A percentile compares a stretch with the other conserved stretches of the same genome.
Evolutionary conservation across 2,113 vertebrate species (phyloP).

Genomic region (mouse (Mus musculus)): DNA sequence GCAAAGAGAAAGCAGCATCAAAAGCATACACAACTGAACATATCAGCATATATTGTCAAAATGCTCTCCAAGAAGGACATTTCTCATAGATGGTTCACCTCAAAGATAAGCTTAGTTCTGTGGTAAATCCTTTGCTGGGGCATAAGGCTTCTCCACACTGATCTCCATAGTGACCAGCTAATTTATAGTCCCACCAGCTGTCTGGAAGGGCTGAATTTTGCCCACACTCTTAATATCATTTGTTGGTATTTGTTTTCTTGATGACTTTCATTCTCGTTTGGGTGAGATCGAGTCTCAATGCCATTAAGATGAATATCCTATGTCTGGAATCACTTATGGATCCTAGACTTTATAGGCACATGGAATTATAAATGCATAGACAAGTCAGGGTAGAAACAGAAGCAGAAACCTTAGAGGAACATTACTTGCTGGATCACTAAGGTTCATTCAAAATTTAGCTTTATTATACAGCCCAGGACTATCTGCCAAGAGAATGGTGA

Average conservation of each 20-base stretch:
- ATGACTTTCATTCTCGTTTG: background rate
- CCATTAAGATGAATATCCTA: background rate
- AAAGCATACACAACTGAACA: background rate
- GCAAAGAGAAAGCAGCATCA: background rate
- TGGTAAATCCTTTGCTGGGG: too few species aligned
- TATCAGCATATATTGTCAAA: background rate
- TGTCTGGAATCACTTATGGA: background rate
- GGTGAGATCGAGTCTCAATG: background rate
- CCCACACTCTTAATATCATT: too few species aligned
- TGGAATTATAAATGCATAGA: background rate
- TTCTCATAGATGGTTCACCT: background rate
- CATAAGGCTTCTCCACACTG: background rate
- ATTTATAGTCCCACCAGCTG: background rate
- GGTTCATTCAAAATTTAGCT: background rate
- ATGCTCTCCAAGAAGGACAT: slow-evolving; percentile 11
- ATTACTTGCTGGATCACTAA: background rate
- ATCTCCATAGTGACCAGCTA: background rate
- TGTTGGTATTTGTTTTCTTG: background rate
- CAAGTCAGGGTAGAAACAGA: background rate
- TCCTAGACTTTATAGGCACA: background rate
- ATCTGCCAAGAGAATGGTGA: background rate
- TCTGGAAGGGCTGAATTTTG: background rate
- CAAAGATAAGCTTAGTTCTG: background rate
- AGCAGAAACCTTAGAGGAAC: background rate
- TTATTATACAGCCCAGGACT: background rate